Percentiles rank a stretch among this genome's conserved stretches.
phyloP scores from a whole-genome alignment of 2,888 invertebrate species.

The Balanococcus diminutus region DNA sequence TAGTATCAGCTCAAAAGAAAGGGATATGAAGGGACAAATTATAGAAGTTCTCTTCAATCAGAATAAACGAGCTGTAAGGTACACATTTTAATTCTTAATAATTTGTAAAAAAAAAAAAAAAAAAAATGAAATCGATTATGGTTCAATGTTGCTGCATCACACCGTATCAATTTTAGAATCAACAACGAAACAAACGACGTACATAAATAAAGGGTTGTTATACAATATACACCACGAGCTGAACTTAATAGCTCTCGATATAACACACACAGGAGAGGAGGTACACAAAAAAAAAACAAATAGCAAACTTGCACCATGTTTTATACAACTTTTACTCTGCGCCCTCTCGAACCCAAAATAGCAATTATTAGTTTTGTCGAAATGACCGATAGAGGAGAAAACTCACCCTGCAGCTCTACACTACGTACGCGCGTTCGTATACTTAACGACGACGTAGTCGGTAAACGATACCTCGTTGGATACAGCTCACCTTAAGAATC shows the following conservation, averaged over 20 bases:
- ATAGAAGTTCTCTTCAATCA: no score
- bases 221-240: background rate
- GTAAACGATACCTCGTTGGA: conserved; percentile 6
- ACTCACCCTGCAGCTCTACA: background rate
- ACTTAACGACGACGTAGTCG: background rate
- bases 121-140: no score
- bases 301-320: background rate
- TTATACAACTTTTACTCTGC: background rate
- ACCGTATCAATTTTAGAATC: no score
- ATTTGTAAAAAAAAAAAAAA: no score
- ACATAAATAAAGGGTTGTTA: background rate
- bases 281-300: background rate
- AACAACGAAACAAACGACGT: no score
- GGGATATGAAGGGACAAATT: no score
- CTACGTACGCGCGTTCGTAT: background rate
- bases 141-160: no score
- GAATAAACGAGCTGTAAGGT: no score
- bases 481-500: conserved; percentile 16
- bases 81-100: no score
- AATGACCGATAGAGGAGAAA: background rate
- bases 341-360: background rate
- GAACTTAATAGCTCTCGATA: background rate
- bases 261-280: background rate
- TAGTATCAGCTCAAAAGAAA: no score
- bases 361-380: conserved; percentile 4